phyloP scores from a whole-genome alignment of 2,888 invertebrate species.

The Matsumyia berberina region DNA sequence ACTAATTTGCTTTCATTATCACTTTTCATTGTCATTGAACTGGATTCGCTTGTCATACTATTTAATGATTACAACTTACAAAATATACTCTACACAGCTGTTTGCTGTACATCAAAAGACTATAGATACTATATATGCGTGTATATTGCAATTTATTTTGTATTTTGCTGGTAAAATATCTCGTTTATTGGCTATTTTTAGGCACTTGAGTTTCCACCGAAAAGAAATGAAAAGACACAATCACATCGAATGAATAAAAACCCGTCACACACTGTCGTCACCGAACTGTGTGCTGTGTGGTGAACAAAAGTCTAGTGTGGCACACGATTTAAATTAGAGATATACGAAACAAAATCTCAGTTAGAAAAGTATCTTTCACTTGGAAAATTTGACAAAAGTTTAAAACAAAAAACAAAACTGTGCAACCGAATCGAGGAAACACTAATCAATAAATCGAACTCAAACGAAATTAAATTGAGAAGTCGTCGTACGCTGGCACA shows the following conservation, averaged over 20 bases:
- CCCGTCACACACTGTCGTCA: conserved; percentile 43
- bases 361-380: conserved; percentile 58
- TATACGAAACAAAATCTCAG: conserved; percentile 32
- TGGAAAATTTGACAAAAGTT: conserved; percentile 9
- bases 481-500: conserved; percentile 15
- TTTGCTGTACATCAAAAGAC: conserved; percentile 62
- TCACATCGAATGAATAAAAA: conserved; percentile 43
- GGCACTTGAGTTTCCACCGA: conserved; percentile 70
- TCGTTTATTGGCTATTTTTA: conserved; percentile 68
- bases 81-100: conserved; percentile 21
- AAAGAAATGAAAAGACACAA: neutral
- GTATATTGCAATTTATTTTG: conserved; percentile 36
- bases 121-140: conserved; percentile 2
- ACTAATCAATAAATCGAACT: conserved; percentile 68
- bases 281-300: conserved; percentile 14
- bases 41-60: conserved; percentile 72
- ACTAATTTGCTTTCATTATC: conserved; percentile 76
- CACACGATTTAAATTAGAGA: conserved; percentile 47
- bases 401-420: conserved; percentile 13
- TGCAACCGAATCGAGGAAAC: conserved; percentile 27
- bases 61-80: conserved; percentile 35
- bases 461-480: conserved; percentile 17
- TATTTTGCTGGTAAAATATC: conserved; percentile 43
- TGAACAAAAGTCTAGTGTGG: conserved; percentile 46
- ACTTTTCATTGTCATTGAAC: conserved; percentile 77